Base-by-base conservation (phyloP, 1,140 invertebrate genomes). In the Teleopsis dalmanni region DNA sequence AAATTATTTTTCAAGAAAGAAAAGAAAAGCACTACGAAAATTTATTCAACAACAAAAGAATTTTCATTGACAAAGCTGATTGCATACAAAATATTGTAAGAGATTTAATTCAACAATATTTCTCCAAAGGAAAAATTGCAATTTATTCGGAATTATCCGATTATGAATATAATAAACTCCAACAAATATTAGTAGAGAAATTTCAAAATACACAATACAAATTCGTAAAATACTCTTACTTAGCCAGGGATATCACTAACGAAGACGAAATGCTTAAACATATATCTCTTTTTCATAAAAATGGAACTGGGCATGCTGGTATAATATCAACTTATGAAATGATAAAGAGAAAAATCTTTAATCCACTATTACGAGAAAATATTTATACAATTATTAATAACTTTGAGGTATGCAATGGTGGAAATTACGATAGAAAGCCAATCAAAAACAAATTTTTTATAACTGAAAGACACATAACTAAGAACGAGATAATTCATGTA, bases 331-430 rank as follows among this genome's bases (percentile, higher is more conserved):
- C n/a, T n/a, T n/a, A 16, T 3, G 40, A 44, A 18, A 22, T 25
- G 16, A 35, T 44, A 44, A 48, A 22, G n/a, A n/a, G n/a, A n/a
- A 42, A n/a, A 50, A 50, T 43, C 6, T 48, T 43, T 22, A 48
- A 45, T 31, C 50, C 35, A 49, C 48, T 31, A 37, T 31, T 35
- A 2, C 14, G 19, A 42, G 35, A 36, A 25, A 50, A 26, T 22
- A 34, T 52, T 48, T 37, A 51, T 34, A 44, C 42, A 34, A 46
- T 52, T 40, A 47, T 57, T 27, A 49, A 49, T 35, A 42, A 54
- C 55, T 58, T 50, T 48, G 41, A 51, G 47, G 57, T 35, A 41
- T 35, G 37, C 14, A 51, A 35, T 36, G 18, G 21, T 23, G 42
- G 27, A 44, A 38, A 36, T n/a, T n/a, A n/a, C n/a, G n/a, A 50